Conservation (phyloP, 2,113 vertebrate genomes). For the Cepphus grylle region DNA sequence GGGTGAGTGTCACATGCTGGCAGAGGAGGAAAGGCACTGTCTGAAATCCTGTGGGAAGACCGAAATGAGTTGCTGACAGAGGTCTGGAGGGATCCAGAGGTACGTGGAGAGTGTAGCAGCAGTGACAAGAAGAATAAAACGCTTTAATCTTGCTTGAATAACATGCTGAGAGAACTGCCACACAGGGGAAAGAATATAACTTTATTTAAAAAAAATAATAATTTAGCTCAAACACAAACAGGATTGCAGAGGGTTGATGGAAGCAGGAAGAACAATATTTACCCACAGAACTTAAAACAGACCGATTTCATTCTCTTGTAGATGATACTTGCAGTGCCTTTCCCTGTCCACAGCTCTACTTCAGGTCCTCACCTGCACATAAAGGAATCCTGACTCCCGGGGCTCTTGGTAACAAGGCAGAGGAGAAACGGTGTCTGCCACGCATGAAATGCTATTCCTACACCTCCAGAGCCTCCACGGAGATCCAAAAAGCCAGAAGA, state of each 20-base stretch:
- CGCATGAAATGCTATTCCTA: neutral
- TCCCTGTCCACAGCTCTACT: neutral
- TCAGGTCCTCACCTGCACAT: neutral
- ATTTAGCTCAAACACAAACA: constrained; percentile 45
- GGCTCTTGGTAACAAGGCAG: neutral
- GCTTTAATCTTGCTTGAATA: neutral
- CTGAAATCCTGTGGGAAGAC: neutral
- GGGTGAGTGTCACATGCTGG: neutral
- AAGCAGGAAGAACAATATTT: constrained; percentile 5
- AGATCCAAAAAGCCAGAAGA: constrained; percentile 36
- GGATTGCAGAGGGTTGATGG: neutral
- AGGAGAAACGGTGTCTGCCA: neutral
- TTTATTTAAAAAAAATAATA: constrained; percentile 64
- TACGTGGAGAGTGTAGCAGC: neutral
- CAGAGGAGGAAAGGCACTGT: neutral
- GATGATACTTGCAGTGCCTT: neutral
- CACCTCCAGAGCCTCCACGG: neutral
- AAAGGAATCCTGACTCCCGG: neutral
- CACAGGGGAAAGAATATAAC: neutral
- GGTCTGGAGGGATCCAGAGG: neutral
- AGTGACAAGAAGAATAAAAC: neutral
- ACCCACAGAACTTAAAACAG: neutral
- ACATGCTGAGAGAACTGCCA: neutral
- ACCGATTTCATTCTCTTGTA: neutral
- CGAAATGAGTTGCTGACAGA: neutral